Base-by-base conservation (phyloP, 2,797 vertebrate genomes). In the Adelosebastes latens region DNA sequence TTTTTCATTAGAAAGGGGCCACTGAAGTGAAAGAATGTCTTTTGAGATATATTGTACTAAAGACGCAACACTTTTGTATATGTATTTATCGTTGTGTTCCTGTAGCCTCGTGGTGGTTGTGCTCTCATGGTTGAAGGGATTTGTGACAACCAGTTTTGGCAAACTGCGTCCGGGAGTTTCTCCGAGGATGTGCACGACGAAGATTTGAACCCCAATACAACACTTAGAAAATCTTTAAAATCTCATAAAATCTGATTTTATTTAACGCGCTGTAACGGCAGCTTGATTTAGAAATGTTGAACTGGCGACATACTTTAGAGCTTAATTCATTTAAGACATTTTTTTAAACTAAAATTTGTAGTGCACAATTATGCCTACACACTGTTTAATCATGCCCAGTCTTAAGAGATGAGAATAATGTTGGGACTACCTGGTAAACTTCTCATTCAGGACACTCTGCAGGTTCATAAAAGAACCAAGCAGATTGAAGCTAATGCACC, bases 11-110 rank as follows among this genome's bases (percentile, higher is more conserved):
- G 79, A 89, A 92, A 88, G 91, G 78, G 91, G 90, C 89, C 87
- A 78, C 71, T 88, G 82, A 92, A 91, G 71, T 91, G 81, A 91
- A 92, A 92, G 88, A 95, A 93, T 94, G 92, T 95, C 88, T 93
- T 90, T 94, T 89, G 86, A 94, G 87, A 83, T 89, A 75, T 88
- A 85, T 82, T 90, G 81, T 91, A 87, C 88, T 92, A 82, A 94
- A 94, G 87, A 92, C 53, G 62, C 91, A 87, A 90, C 83, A 85
- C 87, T 90, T 92, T 85, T 93, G 87, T 93, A 88, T 82, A 86
- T 90, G 82, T 92, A 85, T 93, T 94, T 90, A 88, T 93, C 75
- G 56, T 86, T 85, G 79, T 82, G 83, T 87, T 93, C 79, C 84
- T 85, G 80, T 82, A 82, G 88, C 89, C 83, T 88, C 49, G 59